phyloP scores from a whole-genome alignment of 2,113 vertebrate genomes.

The Dromas ardeola region DNA sequence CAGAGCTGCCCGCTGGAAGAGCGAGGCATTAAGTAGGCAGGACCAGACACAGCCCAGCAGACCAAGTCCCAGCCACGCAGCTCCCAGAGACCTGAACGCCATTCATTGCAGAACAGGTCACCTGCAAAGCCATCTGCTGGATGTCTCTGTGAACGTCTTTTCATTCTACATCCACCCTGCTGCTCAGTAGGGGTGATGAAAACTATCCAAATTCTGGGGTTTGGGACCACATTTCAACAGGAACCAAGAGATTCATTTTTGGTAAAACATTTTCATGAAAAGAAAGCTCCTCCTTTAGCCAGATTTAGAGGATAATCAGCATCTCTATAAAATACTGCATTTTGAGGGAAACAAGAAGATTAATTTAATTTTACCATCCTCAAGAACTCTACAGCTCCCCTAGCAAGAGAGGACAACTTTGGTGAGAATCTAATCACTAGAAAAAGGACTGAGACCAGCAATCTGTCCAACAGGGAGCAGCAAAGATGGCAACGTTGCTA shows the following conservation, averaged over 20 bases:
- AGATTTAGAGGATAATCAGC: not conserved
- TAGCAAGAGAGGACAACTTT: not conserved
- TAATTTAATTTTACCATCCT: not conserved
- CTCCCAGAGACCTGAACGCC: not conserved
- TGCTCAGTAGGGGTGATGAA: not conserved
- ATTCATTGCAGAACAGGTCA: not conserved
- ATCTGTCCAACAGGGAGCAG: not conserved
- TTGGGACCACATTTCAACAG: not conserved
- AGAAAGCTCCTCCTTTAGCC: not conserved
- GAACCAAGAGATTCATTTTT: not conserved
- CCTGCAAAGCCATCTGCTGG: not conserved
- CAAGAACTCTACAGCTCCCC: not conserved
- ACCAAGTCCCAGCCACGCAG: accelerated
- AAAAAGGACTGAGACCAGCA: not conserved
- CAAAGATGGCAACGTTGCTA: not conserved
- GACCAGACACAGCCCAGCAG: not conserved
- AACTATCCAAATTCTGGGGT: not conserved
- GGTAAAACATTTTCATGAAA: not conserved
- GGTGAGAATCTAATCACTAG: not conserved
- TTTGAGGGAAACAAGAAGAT: not conserved
- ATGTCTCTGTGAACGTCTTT: not conserved
- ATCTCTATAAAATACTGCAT: not conserved
- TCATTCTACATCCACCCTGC: not conserved
- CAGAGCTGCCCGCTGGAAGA: not conserved
- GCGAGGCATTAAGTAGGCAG: not conserved